Conservation (phyloP, 2,888 invertebrate genomes). For the Zaprionus bogoriensis region DNA sequence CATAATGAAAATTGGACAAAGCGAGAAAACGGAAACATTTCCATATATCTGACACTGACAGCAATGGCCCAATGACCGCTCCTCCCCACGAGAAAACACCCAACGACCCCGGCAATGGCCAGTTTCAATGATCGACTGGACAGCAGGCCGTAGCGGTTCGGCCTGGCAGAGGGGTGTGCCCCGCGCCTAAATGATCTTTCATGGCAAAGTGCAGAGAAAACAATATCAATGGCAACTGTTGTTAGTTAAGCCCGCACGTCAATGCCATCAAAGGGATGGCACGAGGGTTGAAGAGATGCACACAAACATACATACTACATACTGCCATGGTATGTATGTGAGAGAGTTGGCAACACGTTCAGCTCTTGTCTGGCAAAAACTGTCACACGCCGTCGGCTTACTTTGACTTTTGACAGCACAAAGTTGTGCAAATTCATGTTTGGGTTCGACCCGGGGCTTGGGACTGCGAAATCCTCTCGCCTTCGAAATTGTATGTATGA, state of each 20-base stretch:
- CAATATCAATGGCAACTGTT: constrained; percentile 61
- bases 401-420: constrained; percentile 70
- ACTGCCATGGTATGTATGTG: neutral
- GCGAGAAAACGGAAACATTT: constrained; percentile 25
- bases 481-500: constrained; percentile 31
- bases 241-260: constrained; percentile 53
- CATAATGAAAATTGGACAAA: constrained; percentile 48
- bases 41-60: constrained; percentile 12
- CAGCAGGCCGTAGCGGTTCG: too few relatives aligned
- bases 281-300: constrained; percentile 34
- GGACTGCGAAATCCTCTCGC: neutral
- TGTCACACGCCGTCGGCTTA: constrained; percentile 68
- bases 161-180: too few relatives aligned
- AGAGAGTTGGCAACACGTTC: constrained; percentile 32
- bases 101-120: neutral
- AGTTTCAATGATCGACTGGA: constrained; percentile 1
- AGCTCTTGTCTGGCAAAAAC: constrained; percentile 37
- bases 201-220: constrained; percentile 15
- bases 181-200: constrained; percentile 30
- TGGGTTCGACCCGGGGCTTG: neutral
- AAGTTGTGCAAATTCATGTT: constrained; percentile 65
- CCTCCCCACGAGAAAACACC: neutral
- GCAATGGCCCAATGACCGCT: neutral
- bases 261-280: constrained; percentile 64
- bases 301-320: constrained; percentile 1